These are phyloP conservation scores for Bombylius major DNA, from an alignment of 2,888 invertebrate species.

Conservation along the genomic window DNA sequence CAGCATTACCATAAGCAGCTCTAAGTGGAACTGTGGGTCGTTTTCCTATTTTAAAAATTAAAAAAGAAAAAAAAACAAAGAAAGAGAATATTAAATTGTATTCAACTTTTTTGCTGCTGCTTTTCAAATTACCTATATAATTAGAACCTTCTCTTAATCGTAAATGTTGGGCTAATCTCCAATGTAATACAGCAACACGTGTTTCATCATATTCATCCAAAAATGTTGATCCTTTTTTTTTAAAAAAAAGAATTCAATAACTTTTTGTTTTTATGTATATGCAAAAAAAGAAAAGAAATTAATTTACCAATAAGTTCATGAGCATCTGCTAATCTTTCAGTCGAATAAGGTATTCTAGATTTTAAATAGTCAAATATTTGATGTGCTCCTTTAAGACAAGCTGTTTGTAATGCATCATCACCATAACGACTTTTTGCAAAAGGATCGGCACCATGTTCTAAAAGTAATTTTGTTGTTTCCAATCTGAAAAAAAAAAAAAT, in stretches of 20 bases:
- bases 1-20: constrained; percentile 50
- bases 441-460: constrained; percentile 70
- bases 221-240: constrained; percentile 54
- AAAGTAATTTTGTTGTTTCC: constrained; percentile 69
- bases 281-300: background rate
- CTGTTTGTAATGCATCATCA: constrained; percentile 80
- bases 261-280: no score
- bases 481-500: constrained; percentile 36
- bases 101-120: no score
- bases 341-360: constrained; percentile 45
- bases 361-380: constrained; percentile 60
- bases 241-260: background rate
- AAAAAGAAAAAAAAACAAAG: no score
- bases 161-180: constrained; percentile 66
- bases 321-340: constrained; percentile 66
- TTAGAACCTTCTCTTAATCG: constrained; percentile 35
- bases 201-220: constrained; percentile 77
- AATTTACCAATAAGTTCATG: constrained; percentile 63
- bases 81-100: background rate
- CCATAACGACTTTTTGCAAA: constrained; percentile 63
- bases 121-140: constrained; percentile 25
- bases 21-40: constrained; percentile 42
- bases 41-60: constrained; percentile 31
- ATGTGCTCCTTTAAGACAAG: constrained; percentile 66
- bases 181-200: constrained; percentile 55